Evolutionary conservation across 2,888 invertebrate species (phyloP).

Genomic region (Mesochorus sp.): DNA sequence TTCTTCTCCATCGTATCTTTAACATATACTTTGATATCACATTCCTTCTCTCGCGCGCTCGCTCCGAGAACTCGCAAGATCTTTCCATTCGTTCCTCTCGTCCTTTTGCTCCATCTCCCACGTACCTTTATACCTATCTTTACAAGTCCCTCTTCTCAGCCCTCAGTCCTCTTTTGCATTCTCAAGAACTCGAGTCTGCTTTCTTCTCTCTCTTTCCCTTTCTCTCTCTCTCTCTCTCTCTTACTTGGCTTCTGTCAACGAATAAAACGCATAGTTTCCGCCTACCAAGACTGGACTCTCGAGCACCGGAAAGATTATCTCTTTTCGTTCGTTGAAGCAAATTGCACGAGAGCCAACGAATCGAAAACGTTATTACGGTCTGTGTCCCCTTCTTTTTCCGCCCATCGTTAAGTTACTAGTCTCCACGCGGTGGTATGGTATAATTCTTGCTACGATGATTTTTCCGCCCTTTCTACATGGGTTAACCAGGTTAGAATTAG

Average conservation of each 20-base stretch:
- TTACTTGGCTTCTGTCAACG: not conserved
- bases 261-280: not conserved
- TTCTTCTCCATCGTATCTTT: constrained; percentile 17
- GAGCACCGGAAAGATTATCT: constrained; percentile 28
- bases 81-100: constrained; percentile 39
- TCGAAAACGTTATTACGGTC: constrained; percentile 16
- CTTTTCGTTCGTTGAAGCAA: not conserved
- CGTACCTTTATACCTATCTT: constrained; percentile 9
- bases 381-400: not conserved
- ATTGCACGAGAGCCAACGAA: not conserved
- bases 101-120: constrained; percentile 15
- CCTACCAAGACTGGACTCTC: constrained; percentile 6
- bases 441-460: too few species aligned
- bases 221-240: not conserved
- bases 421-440: too few species aligned
- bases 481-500: too few species aligned
- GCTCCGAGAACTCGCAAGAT: constrained; percentile 15
- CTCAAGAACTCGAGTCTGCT: constrained; percentile 17
- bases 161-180: constrained; percentile 35
- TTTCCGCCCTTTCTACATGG: too few species aligned
- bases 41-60: constrained; percentile 24
- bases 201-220: constrained; percentile 1
- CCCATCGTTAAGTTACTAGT: not conserved
- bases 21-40: constrained; percentile 13
- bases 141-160: constrained; percentile 1